These are phyloP conservation scores for Cladopsammia gracilis DNA, from an alignment of 64 coral and sea anemone species.

Conservation along the genomic window DNA sequence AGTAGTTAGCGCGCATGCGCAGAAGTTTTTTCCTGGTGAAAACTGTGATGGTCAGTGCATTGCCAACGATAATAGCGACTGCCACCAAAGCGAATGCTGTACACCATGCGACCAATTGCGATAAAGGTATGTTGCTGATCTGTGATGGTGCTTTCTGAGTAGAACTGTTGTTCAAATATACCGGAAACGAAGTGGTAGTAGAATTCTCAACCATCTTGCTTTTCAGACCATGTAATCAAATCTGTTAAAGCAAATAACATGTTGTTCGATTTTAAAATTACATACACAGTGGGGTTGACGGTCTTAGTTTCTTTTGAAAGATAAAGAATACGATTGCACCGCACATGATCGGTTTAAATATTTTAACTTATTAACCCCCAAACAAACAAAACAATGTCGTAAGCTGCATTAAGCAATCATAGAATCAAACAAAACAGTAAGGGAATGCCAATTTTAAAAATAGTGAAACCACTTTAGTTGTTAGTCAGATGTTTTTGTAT, in stretches of 20 bases:
- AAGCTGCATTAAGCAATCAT: too few species aligned
- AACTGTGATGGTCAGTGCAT: constrained; percentile 81
- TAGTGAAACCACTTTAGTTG: too few species aligned
- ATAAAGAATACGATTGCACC: too few species aligned
- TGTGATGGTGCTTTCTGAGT: neutral
- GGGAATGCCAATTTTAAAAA: too few species aligned
- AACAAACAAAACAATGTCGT: too few species aligned
- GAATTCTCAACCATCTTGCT: neutral
- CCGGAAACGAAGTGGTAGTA: neutral
- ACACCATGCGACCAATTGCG: constrained; percentile 67
- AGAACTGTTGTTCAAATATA: neutral
- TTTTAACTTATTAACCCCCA: too few species aligned
- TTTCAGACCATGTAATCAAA: neutral
- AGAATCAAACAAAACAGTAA: too few species aligned
- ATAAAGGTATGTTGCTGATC: neutral
- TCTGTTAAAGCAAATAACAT: neutral
- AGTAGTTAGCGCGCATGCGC: constrained; percentile 82
- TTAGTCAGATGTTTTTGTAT: too few species aligned
- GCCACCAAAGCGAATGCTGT: constrained; percentile 58
- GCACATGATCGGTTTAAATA: too few species aligned
- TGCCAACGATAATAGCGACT: constrained; percentile 71
- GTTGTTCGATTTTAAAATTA: too few species aligned
- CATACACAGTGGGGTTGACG: too few species aligned
- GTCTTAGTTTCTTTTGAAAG: too few species aligned
- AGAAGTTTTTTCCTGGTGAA: constrained; percentile 73